Conservation (phyloP, 2,888 invertebrate species). For the Drosophila emarginata region DNA sequence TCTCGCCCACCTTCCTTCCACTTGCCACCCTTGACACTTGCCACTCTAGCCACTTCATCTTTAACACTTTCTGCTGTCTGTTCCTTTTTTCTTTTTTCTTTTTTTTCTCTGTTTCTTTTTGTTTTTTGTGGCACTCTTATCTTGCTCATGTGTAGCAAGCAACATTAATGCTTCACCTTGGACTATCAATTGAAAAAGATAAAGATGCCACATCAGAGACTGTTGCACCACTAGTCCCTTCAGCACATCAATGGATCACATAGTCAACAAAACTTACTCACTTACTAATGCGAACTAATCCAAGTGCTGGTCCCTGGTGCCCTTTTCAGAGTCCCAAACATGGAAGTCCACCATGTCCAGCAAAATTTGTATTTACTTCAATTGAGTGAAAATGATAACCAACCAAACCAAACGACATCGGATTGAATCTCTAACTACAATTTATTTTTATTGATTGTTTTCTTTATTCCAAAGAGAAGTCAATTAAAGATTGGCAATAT, state of each 20-base stretch:
- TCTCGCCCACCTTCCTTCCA: conserved; percentile 1
- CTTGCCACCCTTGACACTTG: conserved; percentile 10
- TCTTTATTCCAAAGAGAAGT: too few relatives aligned
- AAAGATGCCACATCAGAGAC: background rate
- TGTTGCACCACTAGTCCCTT: background rate
- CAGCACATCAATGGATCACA: too few relatives aligned
- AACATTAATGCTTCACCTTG: conserved; percentile 59
- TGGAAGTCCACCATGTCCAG: conserved; percentile 55
- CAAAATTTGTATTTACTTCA: conserved; percentile 64
- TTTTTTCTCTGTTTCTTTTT: too few relatives aligned
- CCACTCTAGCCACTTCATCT: conserved; percentile 27
- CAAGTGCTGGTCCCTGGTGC: too few relatives aligned
- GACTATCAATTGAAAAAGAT: conserved; percentile 5
- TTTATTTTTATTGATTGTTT: too few relatives aligned
- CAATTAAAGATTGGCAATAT: too few relatives aligned
- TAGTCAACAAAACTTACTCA: too few relatives aligned
- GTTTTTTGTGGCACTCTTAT: conserved; percentile 46
- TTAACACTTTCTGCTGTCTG: conserved; percentile 30
- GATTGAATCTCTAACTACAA: too few relatives aligned
- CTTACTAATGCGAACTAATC: too few relatives aligned
- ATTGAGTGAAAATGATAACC: conserved; percentile 44
- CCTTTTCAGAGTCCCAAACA: too few relatives aligned
- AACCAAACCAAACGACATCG: too few relatives aligned
- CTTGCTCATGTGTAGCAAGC: conserved; percentile 50
- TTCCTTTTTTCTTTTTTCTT: background rate